Conservation (phyloP, 2,113 vertebrate genomes). For the Propithecus coquereli region DNA sequence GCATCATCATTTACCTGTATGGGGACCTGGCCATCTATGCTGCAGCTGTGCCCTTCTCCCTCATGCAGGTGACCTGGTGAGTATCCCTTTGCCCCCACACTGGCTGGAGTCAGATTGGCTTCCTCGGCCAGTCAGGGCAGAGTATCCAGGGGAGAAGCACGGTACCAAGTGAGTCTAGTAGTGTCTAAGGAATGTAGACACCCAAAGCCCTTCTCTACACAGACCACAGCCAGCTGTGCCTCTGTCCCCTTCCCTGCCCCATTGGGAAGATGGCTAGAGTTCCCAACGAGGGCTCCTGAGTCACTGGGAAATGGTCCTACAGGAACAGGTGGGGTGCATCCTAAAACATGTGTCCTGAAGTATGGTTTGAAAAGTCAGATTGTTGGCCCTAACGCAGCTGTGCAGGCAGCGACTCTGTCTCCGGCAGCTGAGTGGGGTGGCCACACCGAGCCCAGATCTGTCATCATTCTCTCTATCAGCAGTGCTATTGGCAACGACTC, state of each 20-base stretch:
- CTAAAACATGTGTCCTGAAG: neutral
- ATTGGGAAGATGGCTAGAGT: neutral
- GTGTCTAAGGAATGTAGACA: fast-evolving
- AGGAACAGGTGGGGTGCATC: fast-evolving
- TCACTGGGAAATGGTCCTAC: fast-evolving
- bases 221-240: fast-evolving
- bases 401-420: fast-evolving
- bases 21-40: slow-evolving; percentile 99
- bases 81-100: slow-evolving; percentile 38
- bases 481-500: slow-evolving; percentile 87
- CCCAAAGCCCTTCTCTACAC: neutral
- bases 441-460: neutral
- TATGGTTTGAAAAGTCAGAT: neutral
- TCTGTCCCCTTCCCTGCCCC: neutral
- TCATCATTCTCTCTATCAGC: slow-evolving; percentile 42
- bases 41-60: slow-evolving; percentile 94
- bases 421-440: neutral
- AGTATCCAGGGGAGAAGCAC: neutral
- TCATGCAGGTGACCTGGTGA: slow-evolving; percentile 98
- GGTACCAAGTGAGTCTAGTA: fast-evolving
- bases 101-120: neutral
- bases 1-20: slow-evolving; percentile 97
- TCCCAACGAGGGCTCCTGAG: neutral
- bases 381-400: neutral
- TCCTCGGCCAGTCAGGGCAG: fast-evolving